These are phyloP conservation scores for Nemoura dubitans DNA, from an alignment of 2,888 invertebrate species.

Conservation along the genomic window DNA sequence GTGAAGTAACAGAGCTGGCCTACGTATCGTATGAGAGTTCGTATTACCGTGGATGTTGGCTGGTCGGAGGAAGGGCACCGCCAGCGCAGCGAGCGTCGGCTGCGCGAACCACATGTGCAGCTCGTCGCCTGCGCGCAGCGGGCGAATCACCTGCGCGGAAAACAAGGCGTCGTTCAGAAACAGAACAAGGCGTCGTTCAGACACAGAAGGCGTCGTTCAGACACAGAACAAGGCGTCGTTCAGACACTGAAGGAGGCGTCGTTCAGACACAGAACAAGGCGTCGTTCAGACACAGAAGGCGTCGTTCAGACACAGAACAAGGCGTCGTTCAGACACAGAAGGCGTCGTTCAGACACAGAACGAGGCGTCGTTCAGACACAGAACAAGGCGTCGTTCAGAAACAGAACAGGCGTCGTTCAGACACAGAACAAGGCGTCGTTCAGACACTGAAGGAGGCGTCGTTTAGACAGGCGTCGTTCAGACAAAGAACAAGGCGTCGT, in stretches of 20 bases:
- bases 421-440: slow-evolving; percentile 51
- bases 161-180: too few species aligned
- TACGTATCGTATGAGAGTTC: too few species aligned
- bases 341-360: too few species aligned
- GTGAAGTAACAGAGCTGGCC: too few species aligned
- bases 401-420: slow-evolving; percentile 39
- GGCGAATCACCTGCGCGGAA: slow-evolving; percentile 63
- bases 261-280: slow-evolving; percentile 51
- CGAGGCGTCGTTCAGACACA: too few species aligned
- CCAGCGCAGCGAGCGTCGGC: slow-evolving; percentile 73
- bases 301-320: slow-evolving; percentile 52
- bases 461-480: too few species aligned
- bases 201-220: slow-evolving; percentile 37
- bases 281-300: too few species aligned
- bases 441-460: too few species aligned
- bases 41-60: slow-evolving; percentile 83
- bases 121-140: slow-evolving; percentile 71
- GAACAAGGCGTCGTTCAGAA: too few species aligned
- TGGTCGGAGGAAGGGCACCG: slow-evolving; percentile 82
- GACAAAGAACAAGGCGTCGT: slow-evolving; percentile 50
- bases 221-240: slow-evolving; percentile 51
- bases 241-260: too few species aligned
- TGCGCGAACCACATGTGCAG: slow-evolving; percentile 86
- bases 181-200: too few species aligned
- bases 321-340: too few species aligned